phyloP scores from a whole-genome alignment of 2,888 invertebrate genomes.

The Stegana nigrithorax region DNA sequence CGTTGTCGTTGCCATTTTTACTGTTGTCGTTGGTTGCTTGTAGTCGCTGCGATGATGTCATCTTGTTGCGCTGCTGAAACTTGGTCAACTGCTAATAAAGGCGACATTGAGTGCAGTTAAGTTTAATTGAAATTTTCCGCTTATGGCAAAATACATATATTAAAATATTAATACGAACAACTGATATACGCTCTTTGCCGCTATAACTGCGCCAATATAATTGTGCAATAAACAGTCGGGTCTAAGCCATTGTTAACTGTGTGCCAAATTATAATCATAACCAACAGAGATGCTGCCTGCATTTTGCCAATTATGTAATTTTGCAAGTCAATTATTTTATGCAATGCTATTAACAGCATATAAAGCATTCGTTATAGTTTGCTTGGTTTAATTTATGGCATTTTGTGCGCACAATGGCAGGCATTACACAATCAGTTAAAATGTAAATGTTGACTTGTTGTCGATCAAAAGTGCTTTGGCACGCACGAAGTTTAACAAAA shows the following conservation, averaged over 20 bases:
- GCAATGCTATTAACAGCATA: background rate
- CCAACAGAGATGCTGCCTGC: too few species aligned
- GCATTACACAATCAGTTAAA: background rate
- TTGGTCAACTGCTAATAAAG: background rate
- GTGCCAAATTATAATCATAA: background rate
- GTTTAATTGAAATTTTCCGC: constrained; percentile 6
- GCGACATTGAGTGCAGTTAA: constrained; percentile 12
- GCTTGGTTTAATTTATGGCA: background rate
- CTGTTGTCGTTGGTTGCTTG: background rate
- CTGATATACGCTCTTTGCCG: background rate
- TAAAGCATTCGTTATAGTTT: constrained; percentile 3
- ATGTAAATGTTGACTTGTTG: too few species aligned
- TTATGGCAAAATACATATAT: constrained; percentile 10
- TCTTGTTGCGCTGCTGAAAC: background rate
- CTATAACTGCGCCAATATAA: background rate
- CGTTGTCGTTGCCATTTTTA: background rate
- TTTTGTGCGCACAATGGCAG: background rate
- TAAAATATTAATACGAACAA: background rate
- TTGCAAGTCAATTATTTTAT: background rate
- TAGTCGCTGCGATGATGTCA: background rate
- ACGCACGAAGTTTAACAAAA: too few species aligned
- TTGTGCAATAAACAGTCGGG: background rate
- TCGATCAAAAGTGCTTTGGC: constrained; percentile 10
- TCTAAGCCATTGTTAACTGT: background rate
- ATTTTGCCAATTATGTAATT: too few species aligned